A percentile compares a stretch with the other conserved stretches of the same genome.
These are phyloP conservation scores for Drosophila prosaltans DNA, from an alignment of 1,140 invertebrate genomes.

Conservation along the genomic window DNA sequence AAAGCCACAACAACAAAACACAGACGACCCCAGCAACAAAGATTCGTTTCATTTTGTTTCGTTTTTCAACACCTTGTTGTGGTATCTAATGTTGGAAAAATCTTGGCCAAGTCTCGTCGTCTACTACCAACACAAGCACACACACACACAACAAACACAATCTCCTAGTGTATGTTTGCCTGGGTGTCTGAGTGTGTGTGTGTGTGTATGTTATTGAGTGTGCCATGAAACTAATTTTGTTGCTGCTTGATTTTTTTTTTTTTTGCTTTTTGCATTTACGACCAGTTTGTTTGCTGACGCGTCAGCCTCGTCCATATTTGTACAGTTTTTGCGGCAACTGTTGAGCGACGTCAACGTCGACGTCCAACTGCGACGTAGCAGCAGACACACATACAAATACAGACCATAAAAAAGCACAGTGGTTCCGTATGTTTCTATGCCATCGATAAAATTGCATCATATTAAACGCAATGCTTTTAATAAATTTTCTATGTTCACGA, in stretches of 20 bases:
- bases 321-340: constrained; percentile 73
- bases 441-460: not conserved
- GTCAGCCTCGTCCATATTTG: constrained; percentile 69
- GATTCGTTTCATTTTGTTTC: constrained; percentile 25
- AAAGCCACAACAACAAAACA: not conserved
- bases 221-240: constrained; percentile 64
- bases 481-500: too few relatives aligned
- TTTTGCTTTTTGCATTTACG: constrained; percentile 41
- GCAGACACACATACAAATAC: constrained; percentile 17
- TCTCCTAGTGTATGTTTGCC: not conserved
- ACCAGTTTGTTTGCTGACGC: constrained; percentile 57
- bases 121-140: not conserved
- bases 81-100: constrained; percentile 45
- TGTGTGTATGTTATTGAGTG: constrained; percentile 12
- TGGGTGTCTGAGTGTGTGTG: constrained; percentile 23
- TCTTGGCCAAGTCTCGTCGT: constrained; percentile 48
- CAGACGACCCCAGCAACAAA: constrained; percentile 18
- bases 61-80: constrained; percentile 48
- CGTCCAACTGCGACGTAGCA: not conserved
- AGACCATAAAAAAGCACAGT: constrained; percentile 6
- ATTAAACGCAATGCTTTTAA: not conserved
- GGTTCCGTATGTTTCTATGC: not conserved
- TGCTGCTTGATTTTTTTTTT: constrained; percentile 45
- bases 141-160: not conserved
- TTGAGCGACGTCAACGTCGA: constrained; percentile 38